Evolutionary conservation across 2,113 vertebrate genomes (phyloP).

Genomic region (Monopterus albus): DNA sequence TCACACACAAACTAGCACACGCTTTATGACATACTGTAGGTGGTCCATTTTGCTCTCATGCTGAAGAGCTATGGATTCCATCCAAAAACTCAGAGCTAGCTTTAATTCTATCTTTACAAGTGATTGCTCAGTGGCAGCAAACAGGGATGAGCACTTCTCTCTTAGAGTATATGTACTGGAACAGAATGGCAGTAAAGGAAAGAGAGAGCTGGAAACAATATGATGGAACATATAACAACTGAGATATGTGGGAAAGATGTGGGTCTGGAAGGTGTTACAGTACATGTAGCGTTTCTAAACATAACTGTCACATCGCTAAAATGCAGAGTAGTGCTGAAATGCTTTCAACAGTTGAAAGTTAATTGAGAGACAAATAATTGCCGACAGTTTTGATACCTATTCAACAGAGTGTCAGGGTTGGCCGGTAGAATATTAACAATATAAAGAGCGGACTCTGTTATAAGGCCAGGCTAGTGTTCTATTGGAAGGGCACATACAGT

Average conservation of each 20-base stretch:
- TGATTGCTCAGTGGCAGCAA: not conserved
- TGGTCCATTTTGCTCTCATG: slow-evolving; percentile 6
- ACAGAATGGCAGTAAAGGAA: not conserved
- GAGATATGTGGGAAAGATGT: too few species aligned
- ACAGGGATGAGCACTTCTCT: not conserved
- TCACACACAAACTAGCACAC: slow-evolving; percentile 3
- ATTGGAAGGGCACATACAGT: too few species aligned
- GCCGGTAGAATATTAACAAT: too few species aligned
- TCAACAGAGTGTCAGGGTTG: too few species aligned
- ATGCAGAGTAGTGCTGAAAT: not conserved
- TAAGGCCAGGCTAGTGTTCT: too few species aligned
- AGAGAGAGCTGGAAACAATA: not conserved
- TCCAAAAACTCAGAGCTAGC: slow-evolving; percentile 1
- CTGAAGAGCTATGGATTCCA: slow-evolving; percentile 28
- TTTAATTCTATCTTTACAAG: slow-evolving; percentile 34
- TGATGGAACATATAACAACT: too few species aligned
- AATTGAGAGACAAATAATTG: too few species aligned
- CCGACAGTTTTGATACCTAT: too few species aligned
- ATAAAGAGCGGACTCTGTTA: too few species aligned
- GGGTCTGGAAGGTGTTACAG: not conserved
- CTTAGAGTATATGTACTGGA: slow-evolving; percentile 4
- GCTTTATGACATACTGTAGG: too few species aligned
- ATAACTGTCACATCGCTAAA: not conserved
- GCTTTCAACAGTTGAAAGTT: not conserved
- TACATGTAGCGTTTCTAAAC: not conserved